A percentile compares a stretch with the other conserved stretches of the same genome.
These are phyloP conservation scores for Teleopsis dalmanni DNA, from an alignment of 1,140 invertebrate genomes.

Conservation along the genomic window DNA sequence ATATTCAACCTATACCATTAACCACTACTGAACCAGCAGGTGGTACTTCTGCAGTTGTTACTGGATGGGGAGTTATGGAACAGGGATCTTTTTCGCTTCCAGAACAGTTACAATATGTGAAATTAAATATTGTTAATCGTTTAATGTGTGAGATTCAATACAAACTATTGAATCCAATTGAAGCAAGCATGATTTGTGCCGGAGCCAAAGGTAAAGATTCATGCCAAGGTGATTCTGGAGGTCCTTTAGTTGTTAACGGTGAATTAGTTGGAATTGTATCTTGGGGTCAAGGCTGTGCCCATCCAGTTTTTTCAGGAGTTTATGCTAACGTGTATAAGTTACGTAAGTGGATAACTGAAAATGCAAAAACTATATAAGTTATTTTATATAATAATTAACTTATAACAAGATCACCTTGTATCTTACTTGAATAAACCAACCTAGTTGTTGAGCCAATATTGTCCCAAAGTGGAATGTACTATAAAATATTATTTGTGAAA, in stretches of 20 bases:
- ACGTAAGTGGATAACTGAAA: constrained; percentile 1
- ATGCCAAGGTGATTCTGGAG: constrained; percentile 46
- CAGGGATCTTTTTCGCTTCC: constrained; percentile 9
- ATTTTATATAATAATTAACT: neutral
- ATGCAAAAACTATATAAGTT: constrained; percentile 3
- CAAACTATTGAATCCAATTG: constrained; percentile 15
- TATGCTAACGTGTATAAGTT: constrained; percentile 7
- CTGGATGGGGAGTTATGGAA: constrained; percentile 31
- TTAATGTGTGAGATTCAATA: constrained; percentile 19
- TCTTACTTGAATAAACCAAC: no score
- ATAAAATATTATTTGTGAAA: no score
- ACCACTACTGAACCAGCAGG: constrained; percentile 17
- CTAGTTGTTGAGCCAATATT: no score
- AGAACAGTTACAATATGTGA: neutral
- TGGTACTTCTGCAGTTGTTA: constrained; percentile 22
- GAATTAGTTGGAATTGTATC: constrained; percentile 51
- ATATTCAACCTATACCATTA: constrained; percentile 16
- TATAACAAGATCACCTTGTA: no score
- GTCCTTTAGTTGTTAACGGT: constrained; percentile 41
- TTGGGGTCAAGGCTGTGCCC: constrained; percentile 49
- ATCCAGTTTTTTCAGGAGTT: constrained; percentile 27
- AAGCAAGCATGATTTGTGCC: constrained; percentile 42
- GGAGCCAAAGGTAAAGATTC: constrained; percentile 21
- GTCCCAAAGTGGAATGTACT: no score
- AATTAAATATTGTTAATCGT: constrained; percentile 2